Conservation (phyloP, 2,888 invertebrate genomes). For the Mimas tiliae region DNA sequence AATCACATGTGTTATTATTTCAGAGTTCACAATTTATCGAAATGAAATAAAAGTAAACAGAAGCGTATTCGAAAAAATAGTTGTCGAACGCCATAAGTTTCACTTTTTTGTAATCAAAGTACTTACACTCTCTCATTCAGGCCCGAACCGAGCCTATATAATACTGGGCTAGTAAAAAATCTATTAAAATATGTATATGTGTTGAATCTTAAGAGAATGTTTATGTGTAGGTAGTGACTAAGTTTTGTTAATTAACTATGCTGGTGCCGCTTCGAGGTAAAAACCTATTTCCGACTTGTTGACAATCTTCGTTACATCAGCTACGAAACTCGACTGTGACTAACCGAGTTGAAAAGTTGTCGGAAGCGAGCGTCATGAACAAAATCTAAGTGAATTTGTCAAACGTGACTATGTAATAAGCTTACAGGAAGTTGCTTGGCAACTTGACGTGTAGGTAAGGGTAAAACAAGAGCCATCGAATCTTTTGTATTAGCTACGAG, state of each 20-base stretch:
- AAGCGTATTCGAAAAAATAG: no score
- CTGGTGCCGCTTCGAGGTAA: slow-evolving; percentile 40
- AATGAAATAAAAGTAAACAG: no score
- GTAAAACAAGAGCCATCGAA: slow-evolving; percentile 27
- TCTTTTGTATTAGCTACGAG: slow-evolving; percentile 21
- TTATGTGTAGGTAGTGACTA: background rate
- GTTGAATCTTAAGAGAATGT: background rate
- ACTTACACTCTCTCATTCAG: no score
- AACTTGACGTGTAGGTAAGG: slow-evolving; percentile 51
- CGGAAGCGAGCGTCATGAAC: slow-evolving; percentile 67
- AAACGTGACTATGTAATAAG: slow-evolving; percentile 75
- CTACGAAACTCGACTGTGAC: slow-evolving; percentile 51
- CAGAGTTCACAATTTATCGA: no score
- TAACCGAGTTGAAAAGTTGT: slow-evolving; percentile 70
- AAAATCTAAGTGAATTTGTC: slow-evolving; percentile 80
- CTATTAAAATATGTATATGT: no score
- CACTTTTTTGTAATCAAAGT: no score
- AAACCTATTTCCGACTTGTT: slow-evolving; percentile 56
- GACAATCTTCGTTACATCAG: slow-evolving; percentile 55
- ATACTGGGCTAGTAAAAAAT: no score
- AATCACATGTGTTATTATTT: no score
- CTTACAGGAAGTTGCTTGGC: slow-evolving; percentile 65
- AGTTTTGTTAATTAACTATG: slow-evolving; percentile 6
- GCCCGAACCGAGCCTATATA: no score
- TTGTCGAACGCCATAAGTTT: no score